Base-by-base conservation (phyloP, 2,113 vertebrate genomes). In the Fukomys damarensis region DNA sequence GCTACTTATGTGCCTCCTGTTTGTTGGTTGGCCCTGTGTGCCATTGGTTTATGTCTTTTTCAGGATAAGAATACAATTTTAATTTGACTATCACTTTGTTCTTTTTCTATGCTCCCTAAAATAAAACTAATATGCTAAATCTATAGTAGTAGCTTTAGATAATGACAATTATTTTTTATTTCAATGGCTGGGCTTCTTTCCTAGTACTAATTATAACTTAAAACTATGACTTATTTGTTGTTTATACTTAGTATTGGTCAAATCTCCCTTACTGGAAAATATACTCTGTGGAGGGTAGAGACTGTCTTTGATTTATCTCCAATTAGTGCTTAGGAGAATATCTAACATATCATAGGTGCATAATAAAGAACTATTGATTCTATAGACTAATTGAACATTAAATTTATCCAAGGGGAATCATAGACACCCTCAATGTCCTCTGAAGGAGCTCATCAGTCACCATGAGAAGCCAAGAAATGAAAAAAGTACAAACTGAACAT, bases 61-160 rank as follows among this genome's bases (percentile, higher is more conserved):
- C 5, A 16, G 68, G 59, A 46, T 28, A 11, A 88, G 35, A 86
- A 49, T 59, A 32, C 43, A 66, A 49, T 56, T 87, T 94, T 90
- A 61, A 86, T 52, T 86, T 86, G 54, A 56, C 63, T 88, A 20
- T 74, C 77, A n/a, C 72, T 93, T 94, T 84, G 66, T 66, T 72
- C 38, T 82, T 95, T 83, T 26, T 35, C 17, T 1, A 26, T 52
- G 49, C 61, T 92, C n/a, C 88, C 9, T 52, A 89, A 93, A 95
- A 41, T 49, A 84, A 94, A 86, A 54, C 19, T 20, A 92, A 94
- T 70, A 87, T 72, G 30, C 41, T 30, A 90, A 92, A 49, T 79
- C 52, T 72, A 59, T n/a, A 84, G 0, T n/a, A 82, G 52, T 63
- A 32, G 46, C 28, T 93, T 80, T 70, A 77, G 65, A 92, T 13